Conservation (phyloP, 2,113 vertebrate species). For the Struthio camelus region DNA sequence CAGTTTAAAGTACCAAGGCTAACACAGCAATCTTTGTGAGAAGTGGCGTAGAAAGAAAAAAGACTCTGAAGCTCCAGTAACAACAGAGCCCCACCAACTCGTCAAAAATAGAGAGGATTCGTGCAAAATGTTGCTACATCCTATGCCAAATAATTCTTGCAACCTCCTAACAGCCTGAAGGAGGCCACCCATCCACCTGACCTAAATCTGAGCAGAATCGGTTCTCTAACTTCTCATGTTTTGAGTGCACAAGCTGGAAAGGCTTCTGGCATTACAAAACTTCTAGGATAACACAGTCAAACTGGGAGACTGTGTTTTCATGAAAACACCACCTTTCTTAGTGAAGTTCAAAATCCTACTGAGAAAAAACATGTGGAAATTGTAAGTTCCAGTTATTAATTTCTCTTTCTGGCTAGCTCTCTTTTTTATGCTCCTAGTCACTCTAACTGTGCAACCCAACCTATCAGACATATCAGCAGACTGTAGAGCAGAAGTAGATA, state of each 20-base stretch:
- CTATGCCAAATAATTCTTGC: not conserved
- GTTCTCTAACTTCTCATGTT: not conserved
- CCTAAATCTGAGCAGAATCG: not conserved
- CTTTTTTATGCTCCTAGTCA: not conserved
- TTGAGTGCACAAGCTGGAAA: not conserved
- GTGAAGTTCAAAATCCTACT: not conserved
- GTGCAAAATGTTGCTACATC: not conserved
- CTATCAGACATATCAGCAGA: not conserved
- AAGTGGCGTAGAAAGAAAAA: not conserved
- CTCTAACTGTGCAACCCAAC: not conserved
- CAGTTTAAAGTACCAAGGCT: accelerated
- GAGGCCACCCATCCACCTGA: not conserved
- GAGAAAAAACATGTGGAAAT: not conserved
- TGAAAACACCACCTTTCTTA: not conserved
- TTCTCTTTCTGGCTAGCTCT: not conserved
- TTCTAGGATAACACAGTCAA: not conserved
- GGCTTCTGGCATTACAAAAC: not conserved
- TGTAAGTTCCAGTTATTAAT: not conserved
- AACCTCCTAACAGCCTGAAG: not conserved
- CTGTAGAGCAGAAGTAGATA: not conserved
- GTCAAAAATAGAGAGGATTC: not conserved
- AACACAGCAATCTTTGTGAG: not conserved
- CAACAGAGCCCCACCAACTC: not conserved
- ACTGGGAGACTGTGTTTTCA: not conserved
- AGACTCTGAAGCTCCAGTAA: not conserved